Percentiles rank a stretch among this genome's conserved stretches.
Conservation (phyloP, 92 coral and sea anemone genomes). For the Porites evermanni region DNA sequence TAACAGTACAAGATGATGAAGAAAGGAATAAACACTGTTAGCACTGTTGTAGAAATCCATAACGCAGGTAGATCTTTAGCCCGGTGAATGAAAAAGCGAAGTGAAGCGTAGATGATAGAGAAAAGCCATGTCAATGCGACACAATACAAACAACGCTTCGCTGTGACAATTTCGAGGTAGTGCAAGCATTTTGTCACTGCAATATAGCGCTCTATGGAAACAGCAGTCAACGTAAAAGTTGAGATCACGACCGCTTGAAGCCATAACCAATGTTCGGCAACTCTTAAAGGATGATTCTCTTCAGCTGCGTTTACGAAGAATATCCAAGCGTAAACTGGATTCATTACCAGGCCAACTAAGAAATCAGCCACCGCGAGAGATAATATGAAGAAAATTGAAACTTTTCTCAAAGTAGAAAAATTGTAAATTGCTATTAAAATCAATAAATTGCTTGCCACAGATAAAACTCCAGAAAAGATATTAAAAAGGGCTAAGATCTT, state of each 20-base stretch:
- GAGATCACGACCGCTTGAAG: slow-evolving; percentile 11
- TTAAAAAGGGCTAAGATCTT: background rate
- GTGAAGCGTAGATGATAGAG: slow-evolving; percentile 10
- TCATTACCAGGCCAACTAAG: slow-evolving; percentile 20
- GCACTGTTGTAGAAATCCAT: slow-evolving; percentile 52
- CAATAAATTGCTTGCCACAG: slow-evolving; percentile 13
- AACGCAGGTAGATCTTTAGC: slow-evolving; percentile 18
- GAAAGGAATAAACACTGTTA: slow-evolving; percentile 62
- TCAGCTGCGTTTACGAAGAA: background rate
- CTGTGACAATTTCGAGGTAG: slow-evolving; percentile 17
- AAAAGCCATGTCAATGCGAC: slow-evolving; percentile 23
- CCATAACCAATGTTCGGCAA: slow-evolving; percentile 21
- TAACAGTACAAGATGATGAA: slow-evolving; percentile 61
- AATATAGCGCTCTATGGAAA: slow-evolving; percentile 20
- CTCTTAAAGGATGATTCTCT: slow-evolving; percentile 5
- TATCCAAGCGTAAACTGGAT: slow-evolving; percentile 16
- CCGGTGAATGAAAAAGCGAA: background rate
- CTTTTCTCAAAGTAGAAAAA: slow-evolving; percentile 2
- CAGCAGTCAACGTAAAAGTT: slow-evolving; percentile 19
- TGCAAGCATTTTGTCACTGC: slow-evolving; percentile 27
- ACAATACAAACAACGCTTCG: background rate
- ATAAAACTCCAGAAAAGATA: background rate
- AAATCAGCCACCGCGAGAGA: slow-evolving; percentile 34
- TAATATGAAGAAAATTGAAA: slow-evolving; percentile 11
- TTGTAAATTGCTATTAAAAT: slow-evolving; percentile 13